Percentiles rank a stretch among this genome's conserved stretches.
These are phyloP conservation scores for Psix sp. DNA, from an alignment of 1,140 invertebrate species.

Conservation along the genomic window DNA sequence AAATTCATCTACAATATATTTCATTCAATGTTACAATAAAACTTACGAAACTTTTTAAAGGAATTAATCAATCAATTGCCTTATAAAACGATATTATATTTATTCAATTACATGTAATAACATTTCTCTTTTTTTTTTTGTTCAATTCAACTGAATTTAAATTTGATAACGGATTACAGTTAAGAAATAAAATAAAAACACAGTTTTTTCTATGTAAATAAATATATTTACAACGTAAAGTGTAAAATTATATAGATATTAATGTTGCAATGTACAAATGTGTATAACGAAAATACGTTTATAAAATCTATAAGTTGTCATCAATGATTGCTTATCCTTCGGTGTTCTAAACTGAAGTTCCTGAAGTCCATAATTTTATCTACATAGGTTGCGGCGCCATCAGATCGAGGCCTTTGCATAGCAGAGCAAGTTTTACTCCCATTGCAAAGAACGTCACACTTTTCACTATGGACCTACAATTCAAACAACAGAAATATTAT, in stretches of 20 bases:
- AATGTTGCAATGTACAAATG: background rate
- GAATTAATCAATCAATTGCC: no score
- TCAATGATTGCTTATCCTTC: background rate
- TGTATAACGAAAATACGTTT: slow-evolving; percentile 1
- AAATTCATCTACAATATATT: no score
- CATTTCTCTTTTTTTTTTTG: background rate
- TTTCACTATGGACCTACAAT: slow-evolving; percentile 83
- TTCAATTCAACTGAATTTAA: background rate
- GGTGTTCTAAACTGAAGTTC: no score
- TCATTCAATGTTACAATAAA: no score
- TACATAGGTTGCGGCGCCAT: slow-evolving; percentile 62
- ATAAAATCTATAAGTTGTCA: background rate
- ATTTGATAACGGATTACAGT: no score
- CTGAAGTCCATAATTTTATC: background rate
- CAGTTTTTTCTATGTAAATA: background rate
- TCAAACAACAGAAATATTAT: background rate
- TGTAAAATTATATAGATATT: background rate
- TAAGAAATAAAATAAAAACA: background rate
- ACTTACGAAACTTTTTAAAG: no score
- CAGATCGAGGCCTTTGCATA: slow-evolving; percentile 81
- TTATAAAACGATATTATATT: no score
- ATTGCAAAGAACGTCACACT: slow-evolving; percentile 82
- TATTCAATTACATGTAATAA: no score
- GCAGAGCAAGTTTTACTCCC: slow-evolving; percentile 82
- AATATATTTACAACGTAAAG: background rate